phyloP scores from a whole-genome alignment of 2,113 vertebrate species.

The Dromaius novaehollandiae region DNA sequence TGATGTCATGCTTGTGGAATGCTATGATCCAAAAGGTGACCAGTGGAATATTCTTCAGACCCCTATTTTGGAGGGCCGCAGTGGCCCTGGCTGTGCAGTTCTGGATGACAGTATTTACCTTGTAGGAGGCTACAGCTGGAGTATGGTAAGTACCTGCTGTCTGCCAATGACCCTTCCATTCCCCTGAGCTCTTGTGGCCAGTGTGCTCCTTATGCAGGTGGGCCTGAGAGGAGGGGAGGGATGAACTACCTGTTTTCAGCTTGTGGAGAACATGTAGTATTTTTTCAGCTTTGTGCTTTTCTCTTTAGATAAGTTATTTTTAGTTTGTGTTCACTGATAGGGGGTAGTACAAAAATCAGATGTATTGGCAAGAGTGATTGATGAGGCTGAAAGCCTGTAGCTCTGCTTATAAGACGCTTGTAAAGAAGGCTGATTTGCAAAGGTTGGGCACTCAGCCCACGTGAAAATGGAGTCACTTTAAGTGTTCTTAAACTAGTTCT shows the following conservation, averaged over 20 bases:
- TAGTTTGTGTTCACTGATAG: not conserved
- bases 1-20: slow-evolving; percentile 98
- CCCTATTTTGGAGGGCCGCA: slow-evolving; percentile 96
- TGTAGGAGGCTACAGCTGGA: slow-evolving; percentile 98
- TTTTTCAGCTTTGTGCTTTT: not conserved
- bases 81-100: slow-evolving; percentile 94
- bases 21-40: slow-evolving; percentile 96
- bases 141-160: slow-evolving; percentile 85
- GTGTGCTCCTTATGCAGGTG: too few species aligned
- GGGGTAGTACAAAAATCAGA: not conserved
- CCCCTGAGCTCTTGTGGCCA: not conserved
- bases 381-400: not conserved
- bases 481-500: not conserved
- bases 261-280: not conserved
- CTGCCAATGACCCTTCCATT: not conserved
- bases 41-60: slow-evolving; percentile 99
- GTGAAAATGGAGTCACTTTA: not conserved
- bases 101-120: slow-evolving; percentile 96
- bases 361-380: not conserved
- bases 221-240: not conserved
- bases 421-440: not conserved
- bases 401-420: not conserved
- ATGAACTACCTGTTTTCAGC: not conserved
- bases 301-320: not conserved
- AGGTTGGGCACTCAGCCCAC: not conserved